Evolutionary conservation across 2,797 vertebrate genomes (phyloP).

Genomic region (Cynopterus sphinx): DNA sequence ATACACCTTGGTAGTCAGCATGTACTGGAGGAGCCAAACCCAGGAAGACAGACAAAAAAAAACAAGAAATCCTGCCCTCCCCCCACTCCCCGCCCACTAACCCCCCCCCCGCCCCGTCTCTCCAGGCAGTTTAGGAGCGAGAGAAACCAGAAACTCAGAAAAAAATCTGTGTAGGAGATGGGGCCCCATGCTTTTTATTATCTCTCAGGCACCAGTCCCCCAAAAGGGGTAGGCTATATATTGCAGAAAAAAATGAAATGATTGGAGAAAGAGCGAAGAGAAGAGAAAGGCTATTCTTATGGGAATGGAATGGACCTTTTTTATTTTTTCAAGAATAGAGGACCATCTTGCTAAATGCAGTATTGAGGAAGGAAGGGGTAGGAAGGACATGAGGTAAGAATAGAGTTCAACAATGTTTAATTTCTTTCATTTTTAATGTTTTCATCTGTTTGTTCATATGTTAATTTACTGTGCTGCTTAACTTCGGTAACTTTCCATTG

Average conservation of each 20-base stretch:
- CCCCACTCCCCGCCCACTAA: too few relatives aligned
- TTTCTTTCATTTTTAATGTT: background rate
- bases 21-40: background rate
- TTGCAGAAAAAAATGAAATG: background rate
- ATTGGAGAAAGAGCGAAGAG: background rate
- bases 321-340: background rate
- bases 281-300: background rate
- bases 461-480: background rate
- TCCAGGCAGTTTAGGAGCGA: background rate
- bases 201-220: background rate
- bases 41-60: background rate
- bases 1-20: background rate
- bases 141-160: background rate
- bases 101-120: too few relatives aligned
- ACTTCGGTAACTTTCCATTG: background rate
- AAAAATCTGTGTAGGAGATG: background rate
- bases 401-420: background rate
- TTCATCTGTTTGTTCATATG: background rate
- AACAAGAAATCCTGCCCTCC: background rate
- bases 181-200: background rate
- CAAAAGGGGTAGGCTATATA: background rate
- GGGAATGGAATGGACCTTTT: background rate
- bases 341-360: background rate
- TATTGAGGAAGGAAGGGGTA: background rate
- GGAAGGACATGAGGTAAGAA: background rate